These are phyloP conservation scores for Drosophila yakuba DNA, from an alignment of 1,140 invertebrate genomes.

Conservation along the genomic window DNA sequence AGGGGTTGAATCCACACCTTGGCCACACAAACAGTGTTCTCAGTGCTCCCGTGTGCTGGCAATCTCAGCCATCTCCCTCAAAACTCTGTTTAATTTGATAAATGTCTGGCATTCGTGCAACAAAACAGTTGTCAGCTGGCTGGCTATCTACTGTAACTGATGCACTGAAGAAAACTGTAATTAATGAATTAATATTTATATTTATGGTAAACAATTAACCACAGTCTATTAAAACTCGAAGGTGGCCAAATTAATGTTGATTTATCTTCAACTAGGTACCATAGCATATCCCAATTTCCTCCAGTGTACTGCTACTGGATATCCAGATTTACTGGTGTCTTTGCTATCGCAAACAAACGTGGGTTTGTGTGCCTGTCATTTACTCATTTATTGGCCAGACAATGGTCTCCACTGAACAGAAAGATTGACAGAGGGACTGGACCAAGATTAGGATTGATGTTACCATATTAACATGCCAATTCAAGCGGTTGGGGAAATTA, in stretches of 20 bases:
- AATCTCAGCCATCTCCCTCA: conserved; percentile 58
- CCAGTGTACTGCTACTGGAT: neutral
- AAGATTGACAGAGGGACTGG: conserved; percentile 43
- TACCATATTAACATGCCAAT: conserved; percentile 67
- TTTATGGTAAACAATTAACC: no score
- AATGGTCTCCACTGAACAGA: conserved; percentile 34
- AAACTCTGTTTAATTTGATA: conserved; percentile 78
- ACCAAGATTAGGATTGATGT: conserved; percentile 68
- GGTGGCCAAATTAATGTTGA: no score
- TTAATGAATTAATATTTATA: no score
- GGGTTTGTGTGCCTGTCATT: conserved; percentile 36
- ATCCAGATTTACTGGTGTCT: conserved; percentile 12
- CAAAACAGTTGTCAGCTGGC: conserved; percentile 76
- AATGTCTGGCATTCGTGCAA: conserved; percentile 71
- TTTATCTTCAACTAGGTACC: neutral
- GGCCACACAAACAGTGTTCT: conserved; percentile 31
- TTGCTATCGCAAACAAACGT: neutral
- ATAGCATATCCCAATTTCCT: neutral
- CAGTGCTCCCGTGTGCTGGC: conserved; percentile 11
- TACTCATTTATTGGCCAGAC: conserved; percentile 70
- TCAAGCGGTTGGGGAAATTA: conserved; percentile 18
- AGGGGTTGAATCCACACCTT: conserved; percentile 15
- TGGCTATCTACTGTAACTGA: neutral
- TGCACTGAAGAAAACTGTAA: conserved; percentile 1
- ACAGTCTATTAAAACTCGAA: no score